These are phyloP conservation scores for Tyria jacobaeae DNA, from an alignment of 2,888 invertebrate species.

Conservation along the genomic window DNA sequence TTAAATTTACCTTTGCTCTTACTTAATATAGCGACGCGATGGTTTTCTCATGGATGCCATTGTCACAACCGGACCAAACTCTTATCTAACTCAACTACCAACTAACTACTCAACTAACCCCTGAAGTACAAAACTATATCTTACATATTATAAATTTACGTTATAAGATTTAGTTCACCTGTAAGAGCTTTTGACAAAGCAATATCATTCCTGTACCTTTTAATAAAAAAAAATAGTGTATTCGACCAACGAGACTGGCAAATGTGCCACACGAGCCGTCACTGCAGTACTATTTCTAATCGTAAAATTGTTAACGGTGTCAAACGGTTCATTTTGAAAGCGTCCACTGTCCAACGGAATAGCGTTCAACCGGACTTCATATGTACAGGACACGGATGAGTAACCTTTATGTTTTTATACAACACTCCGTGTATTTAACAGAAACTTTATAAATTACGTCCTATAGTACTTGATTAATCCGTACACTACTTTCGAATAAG, in stretches of 20 bases:
- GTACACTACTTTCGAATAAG: background rate
- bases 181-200: no score
- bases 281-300: background rate
- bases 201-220: no score
- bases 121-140: no score
- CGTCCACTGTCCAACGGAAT: conserved; percentile 4
- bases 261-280: background rate
- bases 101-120: no score
- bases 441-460: background rate
- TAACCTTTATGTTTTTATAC: background rate
- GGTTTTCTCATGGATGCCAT: no score
- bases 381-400: background rate
- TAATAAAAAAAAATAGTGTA: background rate
- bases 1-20: no score
- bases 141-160: no score
- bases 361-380: conserved; percentile 3
- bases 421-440: background rate
- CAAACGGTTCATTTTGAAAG: conserved; percentile 20
- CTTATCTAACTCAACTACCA: no score
- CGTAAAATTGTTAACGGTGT: conserved; percentile 5
- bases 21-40: no score
- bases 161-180: no score
- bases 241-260: background rate
- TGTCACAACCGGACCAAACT: no score
- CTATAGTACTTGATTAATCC: background rate